Percentiles rank a stretch among this genome's conserved stretches.
phyloP scores from a whole-genome alignment of 2,888 invertebrate genomes.

The Leptinotarsa rubiginosa region DNA sequence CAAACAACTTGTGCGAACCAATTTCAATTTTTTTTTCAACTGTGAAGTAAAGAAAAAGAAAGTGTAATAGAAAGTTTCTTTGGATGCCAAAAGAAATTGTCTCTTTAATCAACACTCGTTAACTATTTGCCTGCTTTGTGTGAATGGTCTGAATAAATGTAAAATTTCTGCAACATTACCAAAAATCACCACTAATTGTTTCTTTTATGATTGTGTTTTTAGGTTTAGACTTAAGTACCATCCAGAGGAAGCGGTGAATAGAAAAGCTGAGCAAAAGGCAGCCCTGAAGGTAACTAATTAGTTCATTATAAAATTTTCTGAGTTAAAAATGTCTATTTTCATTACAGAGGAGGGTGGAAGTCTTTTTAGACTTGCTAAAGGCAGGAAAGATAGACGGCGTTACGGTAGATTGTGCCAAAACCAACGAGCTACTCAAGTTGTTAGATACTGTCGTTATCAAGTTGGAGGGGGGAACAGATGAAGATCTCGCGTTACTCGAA shows the following conservation, averaged over 20 bases:
- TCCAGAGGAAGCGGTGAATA: slow-evolving; percentile 93
- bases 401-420: slow-evolving; percentile 87
- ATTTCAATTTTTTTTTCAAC: no score
- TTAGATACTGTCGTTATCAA: slow-evolving; percentile 97
- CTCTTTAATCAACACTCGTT: background rate
- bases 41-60: background rate
- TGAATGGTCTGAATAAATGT: slow-evolving; percentile 2
- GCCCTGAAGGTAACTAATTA: slow-evolving; percentile 77
- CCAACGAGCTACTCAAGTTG: slow-evolving; percentile 84
- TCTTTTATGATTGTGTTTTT: slow-evolving; percentile 51
- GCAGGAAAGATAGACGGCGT: slow-evolving; percentile 80
- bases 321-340: background rate
- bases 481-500: slow-evolving; percentile 89
- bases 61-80: no score
- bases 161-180: background rate
- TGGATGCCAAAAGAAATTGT: background rate
- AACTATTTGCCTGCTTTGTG: slow-evolving; percentile 3
- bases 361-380: slow-evolving; percentile 87
- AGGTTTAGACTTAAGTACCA: slow-evolving; percentile 99
- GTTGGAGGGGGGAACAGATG: slow-evolving; percentile 91
- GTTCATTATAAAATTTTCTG: background rate
- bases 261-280: slow-evolving; percentile 86
- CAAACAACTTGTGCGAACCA: no score
- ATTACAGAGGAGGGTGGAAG: slow-evolving; percentile 84
- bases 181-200: no score